Evolutionary conservation across 37 sponge, comb jelly and placozoan genomes (phyloP).

Genomic region (Diacarnus erythraeanus): DNA sequence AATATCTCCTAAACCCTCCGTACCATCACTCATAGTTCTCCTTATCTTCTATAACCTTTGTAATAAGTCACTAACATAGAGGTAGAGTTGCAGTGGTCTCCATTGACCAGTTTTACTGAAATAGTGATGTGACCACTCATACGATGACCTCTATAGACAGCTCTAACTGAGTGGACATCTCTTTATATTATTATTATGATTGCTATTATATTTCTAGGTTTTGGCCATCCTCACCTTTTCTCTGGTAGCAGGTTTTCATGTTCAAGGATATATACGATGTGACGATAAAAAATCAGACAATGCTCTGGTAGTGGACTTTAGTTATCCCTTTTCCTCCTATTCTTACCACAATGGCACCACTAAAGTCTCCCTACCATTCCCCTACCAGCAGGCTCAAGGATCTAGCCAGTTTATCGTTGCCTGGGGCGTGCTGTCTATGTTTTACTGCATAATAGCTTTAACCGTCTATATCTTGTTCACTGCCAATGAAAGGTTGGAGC

Average conservation of each 20-base stretch:
- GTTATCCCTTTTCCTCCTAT: constrained; percentile 5
- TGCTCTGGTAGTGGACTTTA: background rate
- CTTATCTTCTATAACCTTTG: no score
- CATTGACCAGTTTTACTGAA: no score
- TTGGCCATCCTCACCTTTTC: constrained; percentile 60
- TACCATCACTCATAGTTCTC: no score
- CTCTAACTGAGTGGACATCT: no score
- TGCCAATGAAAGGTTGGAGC: constrained; percentile 46
- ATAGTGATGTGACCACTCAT: no score
- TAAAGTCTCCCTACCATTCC: background rate
- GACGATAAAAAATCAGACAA: background rate
- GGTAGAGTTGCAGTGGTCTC: no score
- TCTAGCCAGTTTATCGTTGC: constrained; percentile 63
- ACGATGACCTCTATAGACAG: no score
- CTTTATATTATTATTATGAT: no score
- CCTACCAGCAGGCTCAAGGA: background rate
- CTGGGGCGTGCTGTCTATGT: constrained; percentile 67
- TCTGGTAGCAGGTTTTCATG: constrained; percentile 37
- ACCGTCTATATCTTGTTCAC: constrained; percentile 72
- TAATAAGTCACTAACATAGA: no score
- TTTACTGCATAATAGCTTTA: constrained; percentile 77
- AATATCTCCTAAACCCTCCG: no score
- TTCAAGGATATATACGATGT: background rate
- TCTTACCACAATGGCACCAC: background rate
- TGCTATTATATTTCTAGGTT: constrained; percentile 12